Base-by-base conservation (phyloP, 1,140 invertebrate species). In the Pogonognathellus flavescens region DNA sequence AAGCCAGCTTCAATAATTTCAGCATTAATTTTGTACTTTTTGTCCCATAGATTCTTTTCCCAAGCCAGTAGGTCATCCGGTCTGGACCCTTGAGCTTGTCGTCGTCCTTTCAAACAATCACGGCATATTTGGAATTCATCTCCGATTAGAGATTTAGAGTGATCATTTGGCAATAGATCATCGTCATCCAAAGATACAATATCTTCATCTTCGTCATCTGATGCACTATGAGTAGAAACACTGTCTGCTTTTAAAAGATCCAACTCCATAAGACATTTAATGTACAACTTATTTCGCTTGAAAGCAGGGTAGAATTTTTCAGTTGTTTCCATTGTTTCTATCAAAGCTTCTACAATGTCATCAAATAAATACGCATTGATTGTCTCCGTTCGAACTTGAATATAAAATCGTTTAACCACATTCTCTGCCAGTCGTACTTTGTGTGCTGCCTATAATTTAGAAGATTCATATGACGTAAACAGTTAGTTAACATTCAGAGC, bases 211-310 rank as follows among this genome's bases (percentile, higher is more conserved):
- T 89, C 88, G 16, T 87, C 86, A 66, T 87, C 87, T 52, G 83
- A 84, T 41, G 60, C 66, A 80, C 66, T 84, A n/a, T 86, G 60
- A 88, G 76, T 88, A 87, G 85, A 84, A 25, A 87, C 82, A n/a
- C 80, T 90, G 20, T 88, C 88, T 49, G 85, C 93, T 85, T 93
- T 93, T 0, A 95, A 82, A 52, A 96, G 90, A 90, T 95, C 95
- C 18, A 96, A 90, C 88, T 96, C 95, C 53, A 94, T 93, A 5
- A 97, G 91, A 22, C 96, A 91, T 89, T 94, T 94, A 0, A 95
- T 90, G 89, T 97, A 97, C 0, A 92, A 92, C 80, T 92, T 91
- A 84, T 93, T 93, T 88, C 93, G 93, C 84, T 94, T 93, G 89
- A 96, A 96, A 0, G 93, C 92, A 11, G 94, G 93, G 83, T 95